Evolutionary conservation across 2,797 vertebrate species (phyloP).

Genomic region (Siniperca undulata): DNA sequence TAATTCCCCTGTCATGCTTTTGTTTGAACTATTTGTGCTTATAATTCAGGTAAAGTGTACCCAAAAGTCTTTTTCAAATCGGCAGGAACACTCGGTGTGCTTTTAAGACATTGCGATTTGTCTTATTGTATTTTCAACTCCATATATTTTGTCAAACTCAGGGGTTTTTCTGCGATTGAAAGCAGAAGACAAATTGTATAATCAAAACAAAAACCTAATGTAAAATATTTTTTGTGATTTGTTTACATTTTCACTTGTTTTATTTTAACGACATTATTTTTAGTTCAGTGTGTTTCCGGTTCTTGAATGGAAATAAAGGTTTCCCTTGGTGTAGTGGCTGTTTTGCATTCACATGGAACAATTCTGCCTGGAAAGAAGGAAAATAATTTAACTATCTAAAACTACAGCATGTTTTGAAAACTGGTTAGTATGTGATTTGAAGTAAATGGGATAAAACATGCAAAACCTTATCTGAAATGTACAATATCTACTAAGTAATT

Average conservation of each 20-base stretch:
- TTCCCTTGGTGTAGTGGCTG: not conserved
- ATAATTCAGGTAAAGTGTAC: constrained; percentile 1
- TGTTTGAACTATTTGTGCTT: not conserved
- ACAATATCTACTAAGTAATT: not conserved
- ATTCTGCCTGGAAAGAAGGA: not conserved
- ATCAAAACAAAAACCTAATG: not conserved
- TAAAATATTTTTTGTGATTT: not conserved
- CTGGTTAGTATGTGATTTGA: not conserved
- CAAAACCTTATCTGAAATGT: not conserved
- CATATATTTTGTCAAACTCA: not conserved
- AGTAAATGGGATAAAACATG: not conserved
- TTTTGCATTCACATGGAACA: not conserved
- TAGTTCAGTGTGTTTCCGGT: constrained; percentile 13
- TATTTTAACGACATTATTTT: not conserved
- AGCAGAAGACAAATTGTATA: not conserved
- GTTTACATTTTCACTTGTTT: not conserved
- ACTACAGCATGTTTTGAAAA: not conserved
- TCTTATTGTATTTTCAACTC: not conserved
- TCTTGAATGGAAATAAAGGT: constrained; percentile 41
- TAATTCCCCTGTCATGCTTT: not conserved
- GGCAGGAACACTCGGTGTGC: not conserved
- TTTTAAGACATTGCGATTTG: not conserved
- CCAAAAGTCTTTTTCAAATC: not conserved
- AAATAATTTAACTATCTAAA: not conserved
- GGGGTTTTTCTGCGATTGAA: not conserved